Evolutionary conservation across 2,113 vertebrate genomes (phyloP).

Genomic region (Cardinalis cardinalis): DNA sequence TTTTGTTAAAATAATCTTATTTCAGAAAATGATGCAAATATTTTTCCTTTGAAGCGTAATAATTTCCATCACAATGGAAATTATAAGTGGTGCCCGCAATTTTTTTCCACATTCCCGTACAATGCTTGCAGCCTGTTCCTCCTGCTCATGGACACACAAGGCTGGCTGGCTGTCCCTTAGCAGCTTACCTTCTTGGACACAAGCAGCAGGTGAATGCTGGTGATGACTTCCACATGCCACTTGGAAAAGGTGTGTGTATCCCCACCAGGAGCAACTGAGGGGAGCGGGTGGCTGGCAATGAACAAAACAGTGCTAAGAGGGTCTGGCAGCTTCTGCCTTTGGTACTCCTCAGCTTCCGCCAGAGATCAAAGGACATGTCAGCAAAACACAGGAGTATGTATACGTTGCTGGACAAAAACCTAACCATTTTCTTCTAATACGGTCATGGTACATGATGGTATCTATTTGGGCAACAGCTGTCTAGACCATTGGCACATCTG

Average conservation of each 20-base stretch:
- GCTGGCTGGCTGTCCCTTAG: not conserved
- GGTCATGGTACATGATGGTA: no score
- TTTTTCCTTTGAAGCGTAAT: not conserved
- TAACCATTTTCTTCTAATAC: not conserved
- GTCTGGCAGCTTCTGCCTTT: not conserved
- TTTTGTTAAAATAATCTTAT: not conserved
- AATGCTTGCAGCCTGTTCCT: not conserved
- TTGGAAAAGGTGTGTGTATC: not conserved
- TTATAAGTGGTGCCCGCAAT: not conserved
- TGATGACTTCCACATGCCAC: not conserved
- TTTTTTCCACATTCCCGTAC: not conserved
- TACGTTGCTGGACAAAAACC: not conserved
- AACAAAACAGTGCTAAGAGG: not conserved
- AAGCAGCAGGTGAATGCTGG: not conserved
- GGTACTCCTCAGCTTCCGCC: not conserved
- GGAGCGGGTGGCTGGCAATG: not conserved
- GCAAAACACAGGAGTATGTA: not conserved
- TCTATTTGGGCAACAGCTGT: not conserved
- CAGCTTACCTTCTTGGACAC: not conserved
- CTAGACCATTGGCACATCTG: not conserved
- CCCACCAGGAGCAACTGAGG: not conserved
- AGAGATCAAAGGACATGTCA: not conserved
- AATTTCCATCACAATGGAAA: not conserved
- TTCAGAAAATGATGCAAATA: not conserved
- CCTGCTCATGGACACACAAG: not conserved